Percentiles rank a stretch among this genome's conserved stretches.
Evolutionary conservation across 2,888 invertebrate species (phyloP).

Genomic region (Sinopyrophorus schimmeli): DNA sequence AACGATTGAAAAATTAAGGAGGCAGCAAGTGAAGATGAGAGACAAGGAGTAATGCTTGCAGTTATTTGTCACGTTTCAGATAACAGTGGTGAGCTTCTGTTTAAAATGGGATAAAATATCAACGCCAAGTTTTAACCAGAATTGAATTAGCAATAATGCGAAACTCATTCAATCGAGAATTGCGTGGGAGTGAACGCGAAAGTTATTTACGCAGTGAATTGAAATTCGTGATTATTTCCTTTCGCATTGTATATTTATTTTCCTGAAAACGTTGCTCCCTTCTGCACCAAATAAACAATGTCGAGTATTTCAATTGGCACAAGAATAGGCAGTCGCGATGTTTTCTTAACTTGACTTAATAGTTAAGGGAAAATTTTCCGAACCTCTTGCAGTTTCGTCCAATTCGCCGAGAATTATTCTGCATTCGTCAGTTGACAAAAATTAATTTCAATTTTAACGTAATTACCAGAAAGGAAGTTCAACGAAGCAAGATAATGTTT

Average conservation of each 20-base stretch:
- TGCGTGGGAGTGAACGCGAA: constrained; percentile 27
- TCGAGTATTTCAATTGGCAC: constrained; percentile 25
- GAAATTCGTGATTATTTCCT: constrained; percentile 33
- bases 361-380: too few species aligned
- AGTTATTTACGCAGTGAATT: constrained; percentile 33
- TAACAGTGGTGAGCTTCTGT: constrained; percentile 32
- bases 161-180: constrained; percentile 32
- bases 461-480: too few species aligned
- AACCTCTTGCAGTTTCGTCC: too few species aligned
- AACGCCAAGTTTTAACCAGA: constrained; percentile 31
- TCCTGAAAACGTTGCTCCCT: constrained; percentile 28
- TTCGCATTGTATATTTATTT: constrained; percentile 30
- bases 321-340: constrained; percentile 21
- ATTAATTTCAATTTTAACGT: too few species aligned
- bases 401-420: too few species aligned
- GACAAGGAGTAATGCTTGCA: constrained; percentile 37
- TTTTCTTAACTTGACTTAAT: too few species aligned
- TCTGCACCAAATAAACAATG: constrained; percentile 25
- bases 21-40: constrained; percentile 32
- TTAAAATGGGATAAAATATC: constrained; percentile 31
- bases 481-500: too few species aligned
- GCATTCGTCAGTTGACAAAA: too few species aligned
- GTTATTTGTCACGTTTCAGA: constrained; percentile 38
- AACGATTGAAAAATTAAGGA: constrained; percentile 39
- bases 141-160: constrained; percentile 36